These are phyloP conservation scores for Hipposideros larvatus DNA, from an alignment of 2,797 vertebrate species.

Conservation along the genomic window DNA sequence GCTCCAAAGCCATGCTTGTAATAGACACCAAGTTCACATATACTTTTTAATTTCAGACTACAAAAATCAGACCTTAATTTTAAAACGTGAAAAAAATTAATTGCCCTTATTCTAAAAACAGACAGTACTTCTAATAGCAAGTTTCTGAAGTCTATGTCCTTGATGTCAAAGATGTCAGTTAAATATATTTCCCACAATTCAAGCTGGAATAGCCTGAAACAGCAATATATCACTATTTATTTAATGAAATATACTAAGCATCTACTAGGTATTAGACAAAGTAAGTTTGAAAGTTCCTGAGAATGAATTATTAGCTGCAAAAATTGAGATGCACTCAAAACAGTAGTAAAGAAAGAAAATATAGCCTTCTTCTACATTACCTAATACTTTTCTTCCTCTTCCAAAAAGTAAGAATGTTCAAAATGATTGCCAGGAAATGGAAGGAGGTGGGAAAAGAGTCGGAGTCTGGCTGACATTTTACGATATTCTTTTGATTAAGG, in stretches of 20 bases:
- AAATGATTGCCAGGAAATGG: constrained; percentile 18
- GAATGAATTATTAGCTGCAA: constrained; percentile 55
- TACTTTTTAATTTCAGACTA: constrained; percentile 36
- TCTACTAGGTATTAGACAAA: constrained; percentile 43
- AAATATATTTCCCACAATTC: constrained; percentile 54
- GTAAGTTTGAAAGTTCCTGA: constrained; percentile 38
- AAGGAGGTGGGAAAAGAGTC: background rate
- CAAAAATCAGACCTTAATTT: constrained; percentile 41
- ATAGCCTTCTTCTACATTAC: background rate
- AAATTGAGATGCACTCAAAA: constrained; percentile 50
- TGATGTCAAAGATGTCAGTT: background rate
- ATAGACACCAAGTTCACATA: constrained; percentile 16
- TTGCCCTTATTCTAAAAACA: constrained; percentile 31
- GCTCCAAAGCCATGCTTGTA: background rate
- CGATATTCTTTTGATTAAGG: constrained; percentile 8
- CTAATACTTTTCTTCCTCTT: background rate
- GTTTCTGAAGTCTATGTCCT: constrained; percentile 42
- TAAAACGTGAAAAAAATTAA: constrained; percentile 34
- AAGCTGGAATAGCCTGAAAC: constrained; percentile 15
- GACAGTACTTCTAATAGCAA: constrained; percentile 15
- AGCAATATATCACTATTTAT: background rate
- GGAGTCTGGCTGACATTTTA: constrained; percentile 29
- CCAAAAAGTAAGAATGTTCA: constrained; percentile 43
- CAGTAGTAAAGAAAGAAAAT: background rate
- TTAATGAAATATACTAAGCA: constrained; percentile 29